These are phyloP conservation scores for Eristalis tenax DNA, from an alignment of 2,888 invertebrate species.

Conservation along the genomic window DNA sequence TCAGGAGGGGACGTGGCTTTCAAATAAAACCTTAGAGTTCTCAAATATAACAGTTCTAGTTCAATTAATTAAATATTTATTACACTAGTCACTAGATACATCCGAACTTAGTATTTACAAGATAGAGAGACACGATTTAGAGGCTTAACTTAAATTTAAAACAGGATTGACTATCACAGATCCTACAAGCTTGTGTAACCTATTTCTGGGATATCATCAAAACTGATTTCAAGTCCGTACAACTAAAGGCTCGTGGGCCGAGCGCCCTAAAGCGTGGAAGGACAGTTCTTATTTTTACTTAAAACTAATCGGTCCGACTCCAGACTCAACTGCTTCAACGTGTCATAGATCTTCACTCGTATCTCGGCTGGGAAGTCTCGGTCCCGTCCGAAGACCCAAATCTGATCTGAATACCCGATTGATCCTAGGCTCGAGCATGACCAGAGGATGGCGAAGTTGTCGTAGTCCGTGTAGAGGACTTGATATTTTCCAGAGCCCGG, in stretches of 20 bases:
- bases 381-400: constrained; percentile 87
- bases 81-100: constrained; percentile 15
- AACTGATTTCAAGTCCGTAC: constrained; percentile 20
- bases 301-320: constrained; percentile 88
- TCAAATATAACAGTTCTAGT: neutral
- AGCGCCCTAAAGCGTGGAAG: constrained; percentile 74
- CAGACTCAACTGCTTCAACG: constrained; percentile 83
- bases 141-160: constrained; percentile 37
- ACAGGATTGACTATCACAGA: constrained; percentile 69
- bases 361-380: constrained; percentile 85
- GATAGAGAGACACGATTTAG: constrained; percentile 1
- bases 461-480: constrained; percentile 88
- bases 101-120: constrained; percentile 39
- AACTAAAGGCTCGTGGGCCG: constrained; percentile 22
- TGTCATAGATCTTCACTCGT: constrained; percentile 86
- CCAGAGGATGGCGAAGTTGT: constrained; percentile 87
- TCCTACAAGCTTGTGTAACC: constrained; percentile 39
- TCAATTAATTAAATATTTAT: constrained; percentile 36
- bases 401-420: constrained; percentile 84
- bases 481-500: constrained; percentile 89
- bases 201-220: constrained; percentile 9
- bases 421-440: constrained; percentile 86
- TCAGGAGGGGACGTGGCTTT: too few relatives aligned
- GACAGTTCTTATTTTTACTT: constrained; percentile 87
- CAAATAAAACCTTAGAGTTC: too few relatives aligned